These are phyloP conservation scores for Otocyon megalotis DNA, from an alignment of 2,113 vertebrate species.

Conservation along the genomic window DNA sequence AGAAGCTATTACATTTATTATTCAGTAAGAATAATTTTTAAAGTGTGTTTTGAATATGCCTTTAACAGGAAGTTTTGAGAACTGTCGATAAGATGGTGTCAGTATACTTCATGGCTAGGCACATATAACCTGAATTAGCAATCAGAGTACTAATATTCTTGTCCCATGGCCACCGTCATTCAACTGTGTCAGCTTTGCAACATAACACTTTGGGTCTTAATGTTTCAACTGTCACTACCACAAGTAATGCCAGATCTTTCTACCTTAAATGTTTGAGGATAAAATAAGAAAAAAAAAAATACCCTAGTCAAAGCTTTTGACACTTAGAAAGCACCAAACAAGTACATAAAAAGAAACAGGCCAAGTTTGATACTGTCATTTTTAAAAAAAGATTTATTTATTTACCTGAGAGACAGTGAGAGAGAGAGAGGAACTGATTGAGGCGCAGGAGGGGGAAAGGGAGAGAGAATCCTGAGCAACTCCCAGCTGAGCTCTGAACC, in stretches of 20 bases:
- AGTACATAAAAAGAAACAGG: not conserved
- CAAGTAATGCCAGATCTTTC: not conserved
- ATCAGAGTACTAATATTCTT: not conserved
- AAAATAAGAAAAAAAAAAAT: not conserved
- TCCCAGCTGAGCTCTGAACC: not conserved
- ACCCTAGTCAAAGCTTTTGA: not conserved
- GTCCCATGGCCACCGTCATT: not conserved
- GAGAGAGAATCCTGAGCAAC: not conserved
- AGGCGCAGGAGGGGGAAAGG: not conserved
- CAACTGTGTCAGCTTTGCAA: not conserved
- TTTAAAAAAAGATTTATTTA: not conserved
- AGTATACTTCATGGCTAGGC: not conserved
- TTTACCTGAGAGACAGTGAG: not conserved
- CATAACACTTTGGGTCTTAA: not conserved
- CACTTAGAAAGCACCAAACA: not conserved
- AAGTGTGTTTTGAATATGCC: not conserved
- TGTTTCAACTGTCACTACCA: not conserved
- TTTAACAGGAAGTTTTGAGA: not conserved
- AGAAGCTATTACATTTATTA: not conserved
- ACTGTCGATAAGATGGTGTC: accelerated
- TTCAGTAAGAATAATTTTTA: not conserved
- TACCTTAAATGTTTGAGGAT: not conserved
- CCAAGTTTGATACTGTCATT: not conserved
- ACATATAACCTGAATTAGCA: not conserved
- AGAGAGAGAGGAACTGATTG: not conserved